phyloP scores from a whole-genome alignment of 2,888 invertebrate species.

The Frankliniella fusca region DNA sequence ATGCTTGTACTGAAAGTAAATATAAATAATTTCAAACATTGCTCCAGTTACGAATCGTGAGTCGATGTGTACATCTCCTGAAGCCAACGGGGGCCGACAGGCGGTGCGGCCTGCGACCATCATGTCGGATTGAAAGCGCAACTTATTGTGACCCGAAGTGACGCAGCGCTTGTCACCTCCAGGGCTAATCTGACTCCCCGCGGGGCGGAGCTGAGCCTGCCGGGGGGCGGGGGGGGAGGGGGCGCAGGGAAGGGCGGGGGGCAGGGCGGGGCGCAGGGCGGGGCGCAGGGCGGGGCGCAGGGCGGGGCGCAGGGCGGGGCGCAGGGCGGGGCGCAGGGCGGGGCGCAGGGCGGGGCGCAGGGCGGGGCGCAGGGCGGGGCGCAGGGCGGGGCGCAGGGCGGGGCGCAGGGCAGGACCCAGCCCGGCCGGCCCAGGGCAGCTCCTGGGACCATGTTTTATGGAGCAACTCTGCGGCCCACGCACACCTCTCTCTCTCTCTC shows the following conservation, averaged over 20 bases:
- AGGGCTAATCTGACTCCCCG: not conserved
- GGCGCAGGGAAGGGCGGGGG: not conserved
- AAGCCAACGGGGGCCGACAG: too few species aligned
- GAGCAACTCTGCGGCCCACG: not conserved
- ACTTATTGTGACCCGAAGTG: too few species aligned
- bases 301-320: constrained; percentile 12
- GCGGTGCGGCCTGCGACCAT: too few species aligned
- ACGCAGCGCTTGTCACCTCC: too few species aligned
- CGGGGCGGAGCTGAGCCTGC: not conserved
- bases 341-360: not conserved
- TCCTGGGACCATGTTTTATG: not conserved
- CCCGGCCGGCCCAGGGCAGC: not conserved
- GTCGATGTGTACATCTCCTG: too few species aligned
- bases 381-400: constrained; percentile 11
- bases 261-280: not conserved
- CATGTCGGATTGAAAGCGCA: too few species aligned
- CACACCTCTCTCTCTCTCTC: not conserved
- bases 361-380: constrained; percentile 13
- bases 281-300: not conserved
- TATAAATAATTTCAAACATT: too few species aligned
- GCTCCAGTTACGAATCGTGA: too few species aligned
- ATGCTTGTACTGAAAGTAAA: too few species aligned
- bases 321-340: constrained; percentile 11
- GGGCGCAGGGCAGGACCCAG: not conserved
- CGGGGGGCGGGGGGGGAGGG: not conserved